phyloP scores from a whole-genome alignment of 1,140 invertebrate genomes.

The Euura lappo region DNA sequence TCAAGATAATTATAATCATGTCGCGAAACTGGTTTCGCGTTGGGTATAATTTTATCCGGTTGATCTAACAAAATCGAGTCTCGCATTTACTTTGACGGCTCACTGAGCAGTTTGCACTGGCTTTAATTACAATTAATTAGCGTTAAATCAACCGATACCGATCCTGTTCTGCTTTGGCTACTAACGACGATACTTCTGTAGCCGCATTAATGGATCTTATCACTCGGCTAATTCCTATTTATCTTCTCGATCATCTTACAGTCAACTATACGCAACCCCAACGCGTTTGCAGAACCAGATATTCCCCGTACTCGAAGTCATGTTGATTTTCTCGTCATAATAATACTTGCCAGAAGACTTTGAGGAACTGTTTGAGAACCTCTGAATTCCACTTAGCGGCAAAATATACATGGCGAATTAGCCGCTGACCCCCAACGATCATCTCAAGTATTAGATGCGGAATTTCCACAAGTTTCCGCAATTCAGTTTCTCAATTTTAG shows the following conservation, averaged over 20 bases:
- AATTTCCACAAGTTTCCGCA: no score
- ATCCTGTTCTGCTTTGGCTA: background rate
- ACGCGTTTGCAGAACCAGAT: background rate
- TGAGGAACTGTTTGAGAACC: background rate
- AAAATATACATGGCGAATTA: background rate
- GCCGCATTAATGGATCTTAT: background rate
- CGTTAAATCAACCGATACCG: background rate
- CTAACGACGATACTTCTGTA: background rate
- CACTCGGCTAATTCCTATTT: background rate
- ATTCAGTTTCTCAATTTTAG: no score
- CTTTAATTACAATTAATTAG: slow-evolving; percentile 5
- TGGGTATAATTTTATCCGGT: background rate
- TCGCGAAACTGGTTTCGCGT: background rate
- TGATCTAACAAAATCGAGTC: background rate
- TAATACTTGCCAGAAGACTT: background rate
- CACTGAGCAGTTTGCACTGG: background rate
- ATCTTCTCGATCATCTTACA: background rate
- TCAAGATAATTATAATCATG: background rate
- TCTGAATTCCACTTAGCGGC: background rate
- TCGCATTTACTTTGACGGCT: background rate
- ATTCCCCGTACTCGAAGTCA: background rate
- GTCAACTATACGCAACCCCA: background rate
- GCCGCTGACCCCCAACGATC: background rate
- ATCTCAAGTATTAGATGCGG: no score
- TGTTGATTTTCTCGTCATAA: background rate